Conservation (phyloP, 2,888 invertebrate genomes). For the Smittia aterrima region DNA sequence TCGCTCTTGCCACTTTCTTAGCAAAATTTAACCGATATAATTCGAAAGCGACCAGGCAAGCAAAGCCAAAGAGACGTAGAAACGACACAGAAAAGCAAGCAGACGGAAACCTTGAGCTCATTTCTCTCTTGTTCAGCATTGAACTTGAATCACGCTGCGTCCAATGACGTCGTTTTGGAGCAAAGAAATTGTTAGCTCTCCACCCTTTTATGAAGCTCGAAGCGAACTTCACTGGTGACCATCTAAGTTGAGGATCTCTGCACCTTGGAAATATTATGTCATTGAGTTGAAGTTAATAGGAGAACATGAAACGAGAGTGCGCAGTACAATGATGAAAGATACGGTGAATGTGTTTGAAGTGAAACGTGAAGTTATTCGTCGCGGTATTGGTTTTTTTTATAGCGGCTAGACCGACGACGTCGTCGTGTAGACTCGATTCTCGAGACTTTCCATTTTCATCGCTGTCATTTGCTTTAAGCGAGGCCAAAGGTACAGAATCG, state of each 20-base stretch:
- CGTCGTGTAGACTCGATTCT: neutral
- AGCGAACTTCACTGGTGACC: neutral
- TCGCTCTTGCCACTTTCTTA: too few species aligned
- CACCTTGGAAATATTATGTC: constrained; percentile 40
- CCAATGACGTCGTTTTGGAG: neutral
- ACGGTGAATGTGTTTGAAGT: neutral
- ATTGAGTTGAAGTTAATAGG: constrained; percentile 35
- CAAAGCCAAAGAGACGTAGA: neutral
- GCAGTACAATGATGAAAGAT: constrained; percentile 12
- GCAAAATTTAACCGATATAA: constrained; percentile 35
- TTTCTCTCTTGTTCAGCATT: constrained; percentile 27
- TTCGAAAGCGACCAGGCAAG: neutral
- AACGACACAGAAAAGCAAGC: neutral
- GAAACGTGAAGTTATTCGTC: neutral
- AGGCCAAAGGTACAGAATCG: neutral
- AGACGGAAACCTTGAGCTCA: constrained; percentile 37
- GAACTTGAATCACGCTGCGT: constrained; percentile 26
- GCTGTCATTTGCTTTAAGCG: neutral
- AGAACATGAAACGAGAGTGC: constrained; percentile 3
- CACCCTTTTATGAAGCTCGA: neutral
- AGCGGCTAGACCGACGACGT: neutral
- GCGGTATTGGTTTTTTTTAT: neutral
- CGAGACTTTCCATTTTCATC: neutral
- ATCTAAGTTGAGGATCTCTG: constrained; percentile 22
- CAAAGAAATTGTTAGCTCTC: neutral